Evolutionary conservation across 2,797 vertebrate genomes (phyloP).

Genomic region (Sebastolobus alascanus): DNA sequence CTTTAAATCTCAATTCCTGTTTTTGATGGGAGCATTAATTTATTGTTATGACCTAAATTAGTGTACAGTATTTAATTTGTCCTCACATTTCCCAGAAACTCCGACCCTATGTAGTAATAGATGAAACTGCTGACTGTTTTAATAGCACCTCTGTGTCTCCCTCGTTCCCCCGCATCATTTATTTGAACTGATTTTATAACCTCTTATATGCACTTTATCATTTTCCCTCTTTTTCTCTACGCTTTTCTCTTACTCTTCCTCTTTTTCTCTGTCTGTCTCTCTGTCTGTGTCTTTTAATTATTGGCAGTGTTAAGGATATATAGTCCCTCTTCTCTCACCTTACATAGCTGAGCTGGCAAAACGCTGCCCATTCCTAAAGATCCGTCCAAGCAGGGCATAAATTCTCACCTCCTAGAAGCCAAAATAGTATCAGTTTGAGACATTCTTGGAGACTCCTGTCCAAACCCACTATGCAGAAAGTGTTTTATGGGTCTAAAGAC

Average conservation of each 20-base stretch:
- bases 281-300: constrained; percentile 29
- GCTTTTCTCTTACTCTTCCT: neutral
- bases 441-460: constrained; percentile 41
- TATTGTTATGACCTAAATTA: constrained; percentile 11
- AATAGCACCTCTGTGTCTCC: constrained; percentile 21
- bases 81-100: neutral
- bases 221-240: constrained; percentile 3
- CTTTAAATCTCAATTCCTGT: neutral
- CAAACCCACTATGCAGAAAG: constrained; percentile 16
- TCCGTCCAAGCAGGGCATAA: constrained; percentile 53
- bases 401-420: constrained; percentile 59
- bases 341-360: constrained; percentile 52
- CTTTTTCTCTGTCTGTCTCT: constrained; percentile 7
- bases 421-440: constrained; percentile 57
- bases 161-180: constrained; percentile 9
- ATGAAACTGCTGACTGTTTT: constrained; percentile 25
- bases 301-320: constrained; percentile 40
- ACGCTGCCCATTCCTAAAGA: constrained; percentile 34
- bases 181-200: constrained; percentile 28
- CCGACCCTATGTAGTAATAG: neutral
- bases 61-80: neutral
- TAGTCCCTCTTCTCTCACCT: constrained; percentile 15
- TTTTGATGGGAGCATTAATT: constrained; percentile 7
- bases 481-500: constrained; percentile 51
- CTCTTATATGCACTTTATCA: neutral